A percentile compares a stretch with the other conserved stretches of the same genome.
Evolutionary conservation across 2,113 vertebrate genomes (phyloP).

Genomic region (Triplophysa dalaica): DNA sequence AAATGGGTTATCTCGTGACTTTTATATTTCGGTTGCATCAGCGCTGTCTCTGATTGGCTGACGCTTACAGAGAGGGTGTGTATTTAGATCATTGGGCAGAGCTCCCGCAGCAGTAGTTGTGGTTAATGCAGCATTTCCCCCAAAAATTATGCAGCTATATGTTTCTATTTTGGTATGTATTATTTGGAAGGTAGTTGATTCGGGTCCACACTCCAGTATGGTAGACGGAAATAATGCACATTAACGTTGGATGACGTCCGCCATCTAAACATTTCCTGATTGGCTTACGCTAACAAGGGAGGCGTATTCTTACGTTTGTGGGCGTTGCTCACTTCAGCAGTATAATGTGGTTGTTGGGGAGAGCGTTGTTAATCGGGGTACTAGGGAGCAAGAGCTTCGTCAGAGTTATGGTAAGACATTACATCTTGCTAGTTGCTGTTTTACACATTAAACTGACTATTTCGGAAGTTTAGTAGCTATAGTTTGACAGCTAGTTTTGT

Average conservation of each 20-base stretch:
- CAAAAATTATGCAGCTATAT: too few relatives aligned
- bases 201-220: too few relatives aligned
- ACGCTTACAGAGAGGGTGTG: neutral
- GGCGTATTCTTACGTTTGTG: neutral
- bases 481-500: neutral
- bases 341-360: constrained; percentile 34
- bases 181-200: too few relatives aligned
- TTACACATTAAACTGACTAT: neutral
- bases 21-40: neutral
- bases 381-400: constrained; percentile 44
- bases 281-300: neutral
- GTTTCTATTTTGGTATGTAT: too few relatives aligned
- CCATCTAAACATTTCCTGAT: too few relatives aligned
- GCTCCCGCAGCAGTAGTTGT: neutral
- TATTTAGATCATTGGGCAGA: neutral
- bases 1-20: neutral
- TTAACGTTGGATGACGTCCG: too few relatives aligned
- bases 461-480: neutral
- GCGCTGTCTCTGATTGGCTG: neutral
- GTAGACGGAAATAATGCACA: too few relatives aligned
- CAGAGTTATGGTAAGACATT: constrained; percentile 68
- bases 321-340: neutral
- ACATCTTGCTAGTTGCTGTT: neutral
- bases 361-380: constrained; percentile 43
- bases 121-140: too few relatives aligned